Conservation (phyloP, 2,888 invertebrate genomes). For the Elegia similella region DNA sequence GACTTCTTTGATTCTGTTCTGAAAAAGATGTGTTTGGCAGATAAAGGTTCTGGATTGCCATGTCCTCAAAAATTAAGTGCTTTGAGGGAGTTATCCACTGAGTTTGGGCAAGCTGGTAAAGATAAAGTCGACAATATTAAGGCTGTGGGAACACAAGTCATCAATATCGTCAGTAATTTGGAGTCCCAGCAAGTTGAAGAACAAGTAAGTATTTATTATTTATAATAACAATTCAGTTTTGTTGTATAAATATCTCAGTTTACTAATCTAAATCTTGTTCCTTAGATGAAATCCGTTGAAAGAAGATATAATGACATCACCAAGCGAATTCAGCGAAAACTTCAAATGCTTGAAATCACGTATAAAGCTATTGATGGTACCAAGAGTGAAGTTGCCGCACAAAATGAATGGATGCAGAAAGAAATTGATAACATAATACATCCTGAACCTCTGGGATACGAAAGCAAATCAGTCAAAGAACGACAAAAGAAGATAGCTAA, state of each 20-base stretch:
- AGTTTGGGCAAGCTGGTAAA: constrained; percentile 88
- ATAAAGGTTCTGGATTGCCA: constrained; percentile 91
- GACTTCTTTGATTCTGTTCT: constrained; percentile 91
- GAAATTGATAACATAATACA: constrained; percentile 85
- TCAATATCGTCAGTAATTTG: constrained; percentile 91
- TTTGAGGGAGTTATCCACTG: constrained; percentile 86
- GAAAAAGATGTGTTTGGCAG: constrained; percentile 90
- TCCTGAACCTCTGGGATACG: constrained; percentile 87
- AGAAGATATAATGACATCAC: constrained; percentile 91
- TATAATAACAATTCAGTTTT: no score
- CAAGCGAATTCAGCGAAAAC: constrained; percentile 91
- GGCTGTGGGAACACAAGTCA: constrained; percentile 85
- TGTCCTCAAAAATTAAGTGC: constrained; percentile 90
- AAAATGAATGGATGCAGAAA: constrained; percentile 90
- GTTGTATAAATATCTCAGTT: no score
- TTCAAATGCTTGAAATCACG: constrained; percentile 91
- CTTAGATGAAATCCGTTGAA: constrained; percentile 89
- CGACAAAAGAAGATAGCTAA: constrained; percentile 87
- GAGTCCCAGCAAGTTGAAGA: constrained; percentile 96
- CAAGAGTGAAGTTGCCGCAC: constrained; percentile 89
- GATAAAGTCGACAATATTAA: constrained; percentile 87
- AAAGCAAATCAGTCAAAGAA: constrained; percentile 89
- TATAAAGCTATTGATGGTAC: constrained; percentile 92
- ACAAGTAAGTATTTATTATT: constrained; percentile 74
- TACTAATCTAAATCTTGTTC: constrained; percentile 26